A percentile compares a stretch with the other conserved stretches of the same genome.
phyloP scores from a whole-genome alignment of 2,113 vertebrate genomes.

The Tachycineta bicolor region DNA sequence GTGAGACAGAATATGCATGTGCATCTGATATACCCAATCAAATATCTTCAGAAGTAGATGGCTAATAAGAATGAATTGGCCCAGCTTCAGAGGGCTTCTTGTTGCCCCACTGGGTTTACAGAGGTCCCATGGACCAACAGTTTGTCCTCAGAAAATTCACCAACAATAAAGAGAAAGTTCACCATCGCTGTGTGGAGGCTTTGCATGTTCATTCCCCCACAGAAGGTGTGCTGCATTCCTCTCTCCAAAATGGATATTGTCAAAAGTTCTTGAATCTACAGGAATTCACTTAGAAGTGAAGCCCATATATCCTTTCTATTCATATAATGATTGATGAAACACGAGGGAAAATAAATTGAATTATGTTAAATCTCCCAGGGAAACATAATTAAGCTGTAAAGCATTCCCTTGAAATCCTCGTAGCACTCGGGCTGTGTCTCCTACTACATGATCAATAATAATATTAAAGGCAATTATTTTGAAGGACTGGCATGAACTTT shows the following conservation, averaged over 20 bases:
- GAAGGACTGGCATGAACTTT: slow-evolving; percentile 63
- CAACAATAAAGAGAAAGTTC: neutral
- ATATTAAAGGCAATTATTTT: slow-evolving; percentile 80
- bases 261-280: slow-evolving; percentile 50
- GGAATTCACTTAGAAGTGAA: slow-evolving; percentile 64
- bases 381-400: slow-evolving; percentile 81
- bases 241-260: neutral
- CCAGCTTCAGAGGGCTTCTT: neutral
- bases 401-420: slow-evolving; percentile 72
- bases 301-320: slow-evolving; percentile 61
- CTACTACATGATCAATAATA: slow-evolving; percentile 78
- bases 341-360: slow-evolving; percentile 78
- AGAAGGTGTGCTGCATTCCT: neutral
- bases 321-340: slow-evolving; percentile 74
- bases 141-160: neutral
- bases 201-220: neutral
- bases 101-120: neutral
- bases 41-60: neutral
- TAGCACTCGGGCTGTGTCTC: slow-evolving; percentile 70
- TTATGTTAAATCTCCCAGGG: slow-evolving; percentile 77
- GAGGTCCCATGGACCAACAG: neutral
- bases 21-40: neutral
- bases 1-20: neutral
- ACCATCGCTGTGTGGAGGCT: fast-evolving
- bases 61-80: neutral